Conservation (phyloP, 1,140 invertebrate genomes). For the Parapsyche elsis region DNA sequence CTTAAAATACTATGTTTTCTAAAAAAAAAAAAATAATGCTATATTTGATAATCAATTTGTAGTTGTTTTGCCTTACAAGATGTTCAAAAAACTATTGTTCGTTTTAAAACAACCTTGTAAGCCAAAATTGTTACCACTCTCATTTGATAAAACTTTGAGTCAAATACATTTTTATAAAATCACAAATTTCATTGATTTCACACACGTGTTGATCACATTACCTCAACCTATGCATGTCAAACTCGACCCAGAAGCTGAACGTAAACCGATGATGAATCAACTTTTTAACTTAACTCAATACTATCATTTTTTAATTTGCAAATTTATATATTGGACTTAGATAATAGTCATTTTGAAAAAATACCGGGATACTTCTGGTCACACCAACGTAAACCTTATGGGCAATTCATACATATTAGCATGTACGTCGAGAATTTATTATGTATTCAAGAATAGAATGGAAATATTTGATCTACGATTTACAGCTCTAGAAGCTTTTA, state of each 20-base stretch:
- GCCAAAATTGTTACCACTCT: conserved; percentile 9
- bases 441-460: no score
- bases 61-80: conserved; percentile 30
- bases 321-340: neutral
- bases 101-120: conserved; percentile 16
- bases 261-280: no score
- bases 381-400: no score
- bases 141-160: conserved; percentile 32
- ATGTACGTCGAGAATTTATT: no score
- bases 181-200: conserved; percentile 2
- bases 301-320: no score
- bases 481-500: no score
- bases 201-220: neutral
- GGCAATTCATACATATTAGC: no score
- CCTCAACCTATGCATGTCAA: neutral
- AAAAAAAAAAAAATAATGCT: conserved; percentile 1
- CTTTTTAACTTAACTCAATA: no score
- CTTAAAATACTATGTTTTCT: conserved; percentile 23
- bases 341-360: neutral
- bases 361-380: no score
- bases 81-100: conserved; percentile 19
- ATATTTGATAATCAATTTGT: conserved; percentile 19
- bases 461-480: no score
- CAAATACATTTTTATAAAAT: conserved; percentile 34
- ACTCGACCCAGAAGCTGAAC: neutral